Evolutionary conservation across 1,140 invertebrate genomes (phyloP), one percentile per base, ranked within the genome.

Genomic region (Drosophila ananassae): DNA sequence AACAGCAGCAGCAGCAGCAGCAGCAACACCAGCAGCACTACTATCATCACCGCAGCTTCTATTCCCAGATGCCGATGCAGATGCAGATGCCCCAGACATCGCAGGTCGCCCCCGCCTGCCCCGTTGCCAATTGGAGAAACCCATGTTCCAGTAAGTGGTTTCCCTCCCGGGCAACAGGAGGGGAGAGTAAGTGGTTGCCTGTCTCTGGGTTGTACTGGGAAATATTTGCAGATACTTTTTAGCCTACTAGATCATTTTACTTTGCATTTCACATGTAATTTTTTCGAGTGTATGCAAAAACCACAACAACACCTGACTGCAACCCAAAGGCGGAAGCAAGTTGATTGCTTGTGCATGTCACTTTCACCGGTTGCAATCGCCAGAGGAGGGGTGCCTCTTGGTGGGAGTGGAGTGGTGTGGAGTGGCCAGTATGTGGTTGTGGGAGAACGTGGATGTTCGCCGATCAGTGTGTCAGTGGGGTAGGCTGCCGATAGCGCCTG

Each of bases 281-380:
- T 44, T 66, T 22, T 21, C 24, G n/a, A 22, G 17, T 47, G 21
- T 21, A 53, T 55, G 57, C 73, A 54, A 69, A 68, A 48, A 41
- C 22, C 37, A 12, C 25, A 53, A 56, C 60, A 53, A 50, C 77
- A 80, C 73, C 81, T 84, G 80, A 58, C 50, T 28, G 30, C 51
- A 58, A 75, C 37, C 44, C 61, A 68, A 68, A 80, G 79, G 77
- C 90, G 90, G 90, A 91, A 91, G 90, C 87, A 72, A 90, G 91
- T 90, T 87, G 74, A 82, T 82, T 89, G 83, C 74, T 76, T 87
- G 73, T 85, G 89, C 83, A 83, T 85, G 84, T 91, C 90, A 91
- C 90, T 91, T 91, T 91, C 90, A 87, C 90, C 89, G 58, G 58
- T 77, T 77, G 74, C 66, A 69, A 69, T 17, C 17, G 17, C 17